Percentiles rank a stretch among this genome's conserved stretches.
phyloP scores from a whole-genome alignment of 2,888 invertebrate species.

The Cerastoderma edule region DNA sequence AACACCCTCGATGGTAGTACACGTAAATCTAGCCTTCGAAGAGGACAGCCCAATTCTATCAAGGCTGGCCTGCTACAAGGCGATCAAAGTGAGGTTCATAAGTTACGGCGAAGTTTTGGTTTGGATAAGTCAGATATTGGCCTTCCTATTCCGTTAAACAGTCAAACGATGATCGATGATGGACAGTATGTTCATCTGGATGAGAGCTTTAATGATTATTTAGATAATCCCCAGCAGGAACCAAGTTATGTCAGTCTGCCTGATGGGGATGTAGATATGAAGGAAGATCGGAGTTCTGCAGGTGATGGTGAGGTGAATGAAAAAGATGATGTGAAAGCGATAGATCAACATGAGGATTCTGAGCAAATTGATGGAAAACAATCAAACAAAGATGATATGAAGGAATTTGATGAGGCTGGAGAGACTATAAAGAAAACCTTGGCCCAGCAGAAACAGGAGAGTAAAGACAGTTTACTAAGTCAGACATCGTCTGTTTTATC shows the following conservation, averaged over 20 bases:
- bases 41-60: slow-evolving; percentile 78
- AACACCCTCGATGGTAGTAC: slow-evolving; percentile 51
- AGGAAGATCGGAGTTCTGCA: slow-evolving; percentile 43
- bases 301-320: slow-evolving; percentile 9
- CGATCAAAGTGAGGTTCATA: slow-evolving; percentile 63
- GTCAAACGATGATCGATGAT: slow-evolving; percentile 49
- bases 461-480: slow-evolving; percentile 72
- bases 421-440: slow-evolving; percentile 30
- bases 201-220: slow-evolving; percentile 40
- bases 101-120: slow-evolving; percentile 70
- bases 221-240: slow-evolving; percentile 16
- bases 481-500: slow-evolving; percentile 58
- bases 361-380: background rate
- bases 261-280: slow-evolving; percentile 16
- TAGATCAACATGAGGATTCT: slow-evolving; percentile 36
- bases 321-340: background rate
- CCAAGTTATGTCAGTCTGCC: slow-evolving; percentile 9
- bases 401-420: slow-evolving; percentile 51
- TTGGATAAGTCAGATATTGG: slow-evolving; percentile 71
- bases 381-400: slow-evolving; percentile 38
- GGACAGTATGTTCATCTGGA: slow-evolving; percentile 46
- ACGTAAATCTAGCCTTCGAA: slow-evolving; percentile 55
- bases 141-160: slow-evolving; percentile 63
- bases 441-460: slow-evolving; percentile 63
- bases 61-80: slow-evolving; percentile 73